Evolutionary conservation across 2,888 invertebrate genomes (phyloP), one percentile per base, ranked within the genome.

Genomic region (Glaucopsyche alexis): DNA sequence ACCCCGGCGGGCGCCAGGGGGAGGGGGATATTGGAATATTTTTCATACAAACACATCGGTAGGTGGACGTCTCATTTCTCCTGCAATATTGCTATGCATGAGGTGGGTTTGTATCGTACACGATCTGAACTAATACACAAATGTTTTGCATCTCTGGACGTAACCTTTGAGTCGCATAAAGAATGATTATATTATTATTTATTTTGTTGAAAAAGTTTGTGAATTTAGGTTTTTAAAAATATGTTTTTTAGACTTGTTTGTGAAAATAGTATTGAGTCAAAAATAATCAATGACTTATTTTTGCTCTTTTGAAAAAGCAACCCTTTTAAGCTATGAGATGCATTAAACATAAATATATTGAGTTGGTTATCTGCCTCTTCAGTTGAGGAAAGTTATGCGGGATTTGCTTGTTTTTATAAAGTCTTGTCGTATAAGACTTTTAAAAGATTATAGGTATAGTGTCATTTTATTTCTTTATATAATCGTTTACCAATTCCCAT

Each of bases 41-140:
- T 93, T 91, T 92, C 93, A 92, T 91, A 93, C 93, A 93, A 93
- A 93, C 93, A 93, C 91, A 88, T 89, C 85, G 88, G 85, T 88
- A 91, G 91, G 92, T 91, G 93, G 92, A 92, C 89, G 90, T 88
- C 90, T 89, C 89, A 85, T 69, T 84, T 88, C 88, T 88, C 88
- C 88, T 90, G 91, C 91, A 91, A 91, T 91, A 92, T 92, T 91
- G 91, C 87, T 85, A 81, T 76, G 75, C 76, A 74, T 40, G 76
- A 0, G 78, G 73, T 77, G 0, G 86, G 87, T 11, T 87, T 84
- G 89, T 85, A 91, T 90, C 86, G 73, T 7, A 60, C 38, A 49
- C 9, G 11, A 29, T 19, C 42, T 52, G 19, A 67, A 38, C 40
- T 55, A 38, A 71, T 67, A 69, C 29, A 47, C 29, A 9, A 19